Base-by-base conservation (phyloP, 2,113 vertebrate species). In the Meleagris gallopavo region DNA sequence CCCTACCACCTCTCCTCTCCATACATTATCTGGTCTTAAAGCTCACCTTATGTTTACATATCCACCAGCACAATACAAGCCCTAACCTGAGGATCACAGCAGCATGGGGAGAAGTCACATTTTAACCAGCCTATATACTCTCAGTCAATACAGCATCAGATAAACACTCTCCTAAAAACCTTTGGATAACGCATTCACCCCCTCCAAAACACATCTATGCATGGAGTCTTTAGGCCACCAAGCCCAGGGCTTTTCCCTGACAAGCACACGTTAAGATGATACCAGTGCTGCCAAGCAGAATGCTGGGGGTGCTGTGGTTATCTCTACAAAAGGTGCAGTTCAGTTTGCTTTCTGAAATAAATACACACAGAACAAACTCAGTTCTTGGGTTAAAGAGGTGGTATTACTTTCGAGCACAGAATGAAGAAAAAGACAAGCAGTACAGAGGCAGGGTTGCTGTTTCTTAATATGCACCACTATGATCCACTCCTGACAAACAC, bases 401-500 rank as follows among this genome's bases (percentile, higher is more conserved):
- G 17, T 71, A 36, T 11, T 8, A 29, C 8, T 20, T 38, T 66
- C n/a, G 43, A 45, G 62, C 25, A 69, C 32, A 58, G 43, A 34
- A 46, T 7, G 19, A 55, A 58, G 16, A 11, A 64, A 67, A 73
- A 43, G 18, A 18, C 13, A 32, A 18, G 17, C 3, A 40, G 13
- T 3, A 79, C 29, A 61, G 72, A 60, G 25, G 25, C 4, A 27
- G 24, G 5, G n/a, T 1, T 24, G 13, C 40, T 13, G 41, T 64
- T 34, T 20, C 32, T 60, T 5, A 4, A 24, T 10, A 6, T 9
- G 27, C 27, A 30, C 52, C 52, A 30, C 52, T 54, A 16, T 9
- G 15, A 16, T 4, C 61, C 20, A 4, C 12, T 19, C 9, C 0
- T 0, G n/a, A 22, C 2, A 3, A 43, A 9, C 2, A 9, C 2